Evolutionary conservation across 2,113 vertebrate genomes (phyloP), one percentile per base, ranked within the genome.

Genomic region (Thamnaconus septentrionalis): DNA sequence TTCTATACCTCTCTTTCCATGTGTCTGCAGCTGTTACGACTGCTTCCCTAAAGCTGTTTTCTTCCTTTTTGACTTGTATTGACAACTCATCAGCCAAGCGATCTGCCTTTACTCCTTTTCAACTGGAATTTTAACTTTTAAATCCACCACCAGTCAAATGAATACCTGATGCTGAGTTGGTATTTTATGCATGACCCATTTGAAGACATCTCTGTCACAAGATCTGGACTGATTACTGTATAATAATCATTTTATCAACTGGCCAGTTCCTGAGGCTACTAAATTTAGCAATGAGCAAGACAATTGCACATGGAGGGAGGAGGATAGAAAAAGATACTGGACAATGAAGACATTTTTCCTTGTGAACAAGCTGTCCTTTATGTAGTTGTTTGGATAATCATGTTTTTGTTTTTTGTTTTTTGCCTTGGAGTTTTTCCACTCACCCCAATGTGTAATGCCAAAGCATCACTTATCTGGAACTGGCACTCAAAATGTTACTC

Each of bases 401-500:
- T 72, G 18, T 71, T 53, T 53, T 53, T 53, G 7, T 79, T 31
- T 31, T 31, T 31, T 31, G 18, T 31, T 31, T 31, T 80, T 61
- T 61, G 63, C 64, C 72, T 73, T 78, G 18, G 64, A 69, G 61
- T 64, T 41, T 59, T 71, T 65, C 73, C 1, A 65, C 72, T 84
- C 77, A 52, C 69, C 66, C 70, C 67, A 53, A 69, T 77, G 71
- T 84, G 78, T 76, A 61, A 71, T 74, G 75, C 58, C 55, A 81
- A 69, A 49, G 61, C 68, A 65, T 83, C 71, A 76, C 71, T 73
- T 75, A 71, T 77, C 62, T 31, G 73, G 82, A 82, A 79, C 80
- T 88, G 84, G 80, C 77, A 82, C 80, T 78, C 52, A 57, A 74
- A 80, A 64, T 72, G 65, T 84, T 84, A 75, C 59, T 80, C 74